phyloP scores from a whole-genome alignment of 2,113 vertebrate species.

The Cephalophus harveyi region DNA sequence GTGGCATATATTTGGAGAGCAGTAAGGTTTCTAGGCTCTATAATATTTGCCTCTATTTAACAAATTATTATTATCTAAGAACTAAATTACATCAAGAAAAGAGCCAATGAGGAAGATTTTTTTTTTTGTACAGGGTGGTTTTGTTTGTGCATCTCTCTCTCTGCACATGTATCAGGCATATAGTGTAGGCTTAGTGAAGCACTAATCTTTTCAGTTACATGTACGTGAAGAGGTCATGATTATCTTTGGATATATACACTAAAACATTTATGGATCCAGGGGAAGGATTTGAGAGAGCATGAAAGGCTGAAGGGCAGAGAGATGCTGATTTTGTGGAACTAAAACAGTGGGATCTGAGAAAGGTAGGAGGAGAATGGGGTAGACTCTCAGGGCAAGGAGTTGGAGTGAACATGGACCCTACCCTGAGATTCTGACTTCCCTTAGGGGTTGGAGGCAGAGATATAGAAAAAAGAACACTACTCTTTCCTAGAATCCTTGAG shows the following conservation, averaged over 20 bases:
- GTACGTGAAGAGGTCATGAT: background rate
- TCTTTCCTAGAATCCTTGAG: background rate
- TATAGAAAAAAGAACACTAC: background rate
- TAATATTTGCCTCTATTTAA: background rate
- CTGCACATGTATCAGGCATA: background rate
- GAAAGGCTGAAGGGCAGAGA: background rate
- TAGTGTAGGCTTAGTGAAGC: background rate
- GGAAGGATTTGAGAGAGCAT: background rate
- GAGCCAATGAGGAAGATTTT: background rate
- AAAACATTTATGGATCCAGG: background rate
- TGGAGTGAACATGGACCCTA: background rate
- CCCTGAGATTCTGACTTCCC: background rate
- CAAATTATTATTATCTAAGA: background rate
- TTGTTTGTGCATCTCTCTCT: background rate
- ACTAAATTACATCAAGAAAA: background rate
- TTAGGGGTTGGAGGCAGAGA: background rate
- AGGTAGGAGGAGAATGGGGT: background rate
- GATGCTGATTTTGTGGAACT: background rate
- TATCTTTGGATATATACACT: background rate
- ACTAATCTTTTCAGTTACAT: background rate
- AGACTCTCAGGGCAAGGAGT: background rate
- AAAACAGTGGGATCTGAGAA: background rate
- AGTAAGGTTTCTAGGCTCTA: background rate
- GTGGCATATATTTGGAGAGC: background rate
- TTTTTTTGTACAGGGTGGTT: background rate